Conservation (phyloP, 2,888 invertebrate genomes). For the Helleia helle region DNA sequence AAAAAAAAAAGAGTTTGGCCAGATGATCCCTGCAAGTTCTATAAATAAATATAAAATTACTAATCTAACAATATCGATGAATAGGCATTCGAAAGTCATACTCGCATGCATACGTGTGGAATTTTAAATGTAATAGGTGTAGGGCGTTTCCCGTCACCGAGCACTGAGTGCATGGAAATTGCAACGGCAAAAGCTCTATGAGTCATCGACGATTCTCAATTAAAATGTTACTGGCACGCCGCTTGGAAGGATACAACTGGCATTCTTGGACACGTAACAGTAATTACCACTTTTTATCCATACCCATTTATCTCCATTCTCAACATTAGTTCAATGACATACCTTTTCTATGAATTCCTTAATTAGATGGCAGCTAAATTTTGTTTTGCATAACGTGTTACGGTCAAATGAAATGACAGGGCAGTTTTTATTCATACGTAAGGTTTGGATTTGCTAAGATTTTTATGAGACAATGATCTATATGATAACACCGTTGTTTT, state of each 20-base stretch:
- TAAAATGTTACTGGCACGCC: slow-evolving; percentile 36
- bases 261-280: slow-evolving; percentile 12
- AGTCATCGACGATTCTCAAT: slow-evolving; percentile 32
- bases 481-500: no score
- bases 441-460: no score
- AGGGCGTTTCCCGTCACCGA: slow-evolving; percentile 31
- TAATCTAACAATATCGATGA: background rate
- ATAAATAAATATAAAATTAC: no score
- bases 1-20: no score
- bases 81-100: background rate
- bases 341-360: no score
- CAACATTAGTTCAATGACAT: no score
- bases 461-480: no score
- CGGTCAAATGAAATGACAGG: background rate
- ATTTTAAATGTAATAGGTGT: slow-evolving; percentile 35
- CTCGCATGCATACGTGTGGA: slow-evolving; percentile 23
- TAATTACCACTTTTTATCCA: no score
- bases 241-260: slow-evolving; percentile 22
- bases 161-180: slow-evolving; percentile 10
- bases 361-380: no score
- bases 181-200: slow-evolving; percentile 25
- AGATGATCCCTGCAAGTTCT: no score
- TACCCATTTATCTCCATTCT: no score
- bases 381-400: slow-evolving; percentile 1
- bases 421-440: no score